Evolutionary conservation across 2,797 vertebrate genomes (phyloP).

Genomic region (Manis pentadactyla): DNA sequence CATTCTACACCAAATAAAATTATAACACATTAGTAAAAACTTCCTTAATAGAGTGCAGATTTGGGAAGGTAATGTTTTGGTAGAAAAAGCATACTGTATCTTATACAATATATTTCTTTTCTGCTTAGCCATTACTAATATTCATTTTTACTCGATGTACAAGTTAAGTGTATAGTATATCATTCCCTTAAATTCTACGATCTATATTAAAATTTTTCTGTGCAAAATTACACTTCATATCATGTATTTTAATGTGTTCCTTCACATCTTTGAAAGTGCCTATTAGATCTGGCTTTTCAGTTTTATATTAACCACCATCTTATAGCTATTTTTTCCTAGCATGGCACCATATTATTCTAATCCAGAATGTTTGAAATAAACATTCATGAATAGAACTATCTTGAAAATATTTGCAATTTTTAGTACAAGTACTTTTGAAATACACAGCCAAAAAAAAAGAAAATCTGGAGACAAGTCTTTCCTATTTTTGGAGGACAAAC

Average conservation of each 20-base stretch:
- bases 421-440: slow-evolving; percentile 38
- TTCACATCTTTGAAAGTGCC: background rate
- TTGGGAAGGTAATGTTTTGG: background rate
- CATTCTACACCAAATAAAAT: background rate
- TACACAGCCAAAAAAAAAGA: slow-evolving; percentile 40
- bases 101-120: background rate
- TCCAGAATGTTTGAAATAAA: slow-evolving; percentile 32
- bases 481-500: background rate
- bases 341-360: background rate
- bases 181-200: background rate
- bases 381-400: background rate
- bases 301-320: background rate
- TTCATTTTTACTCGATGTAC: background rate
- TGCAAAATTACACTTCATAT: background rate
- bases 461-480: slow-evolving; percentile 27
- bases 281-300: background rate
- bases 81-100: background rate
- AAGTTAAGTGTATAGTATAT: background rate
- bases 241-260: background rate
- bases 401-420: slow-evolving; percentile 54
- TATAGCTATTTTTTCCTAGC: background rate
- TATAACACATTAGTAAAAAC: background rate
- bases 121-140: background rate
- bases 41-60: background rate
- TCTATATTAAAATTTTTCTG: background rate